Percentiles rank a stretch among this genome's conserved stretches.
Evolutionary conservation across 2,888 invertebrate species (phyloP).

Genomic region (Agrotis ipsilon): DNA sequence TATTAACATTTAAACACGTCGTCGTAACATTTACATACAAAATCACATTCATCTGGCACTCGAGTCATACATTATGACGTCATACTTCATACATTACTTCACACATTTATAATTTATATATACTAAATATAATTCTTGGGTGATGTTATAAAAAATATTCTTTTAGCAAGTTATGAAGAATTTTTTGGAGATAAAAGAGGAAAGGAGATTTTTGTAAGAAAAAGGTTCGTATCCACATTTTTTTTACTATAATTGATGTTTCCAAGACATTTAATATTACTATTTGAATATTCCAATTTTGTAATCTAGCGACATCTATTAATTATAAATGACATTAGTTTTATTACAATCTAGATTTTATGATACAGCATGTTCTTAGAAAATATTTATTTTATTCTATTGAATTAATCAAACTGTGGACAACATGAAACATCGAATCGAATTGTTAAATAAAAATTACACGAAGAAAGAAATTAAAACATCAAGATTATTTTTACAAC

Average conservation of each 20-base stretch:
- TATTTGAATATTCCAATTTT: constrained; percentile 31
- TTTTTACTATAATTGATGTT: neutral
- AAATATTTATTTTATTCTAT: constrained; percentile 10
- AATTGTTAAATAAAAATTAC: constrained; percentile 7
- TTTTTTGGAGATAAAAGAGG: constrained; percentile 18
- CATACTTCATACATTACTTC: constrained; percentile 62
- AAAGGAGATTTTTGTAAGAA: neutral
- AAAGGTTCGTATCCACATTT: constrained; percentile 9
- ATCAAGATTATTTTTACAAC: constrained; percentile 63
- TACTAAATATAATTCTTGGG: constrained; percentile 29
- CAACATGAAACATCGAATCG: constrained; percentile 38
- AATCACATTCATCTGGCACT: constrained; percentile 89
- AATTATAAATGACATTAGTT: constrained; percentile 36
- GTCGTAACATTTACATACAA: constrained; percentile 81
- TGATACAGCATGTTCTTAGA: constrained; percentile 32
- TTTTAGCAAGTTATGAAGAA: constrained; percentile 31
- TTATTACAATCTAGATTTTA: constrained; percentile 33
- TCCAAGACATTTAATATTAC: constrained; percentile 14
- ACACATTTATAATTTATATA: constrained; percentile 45
- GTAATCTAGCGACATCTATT: constrained; percentile 53
- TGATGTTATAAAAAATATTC: constrained; percentile 54
- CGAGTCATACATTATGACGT: constrained; percentile 74
- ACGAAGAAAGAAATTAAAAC: constrained; percentile 14
- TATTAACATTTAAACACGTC: constrained; percentile 76
- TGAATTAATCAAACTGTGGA: constrained; percentile 31